Percentiles rank a stretch among this genome's conserved stretches.
These are phyloP conservation scores for Arenaria interpres DNA, from an alignment of 2,113 vertebrate species.

Conservation along the genomic window DNA sequence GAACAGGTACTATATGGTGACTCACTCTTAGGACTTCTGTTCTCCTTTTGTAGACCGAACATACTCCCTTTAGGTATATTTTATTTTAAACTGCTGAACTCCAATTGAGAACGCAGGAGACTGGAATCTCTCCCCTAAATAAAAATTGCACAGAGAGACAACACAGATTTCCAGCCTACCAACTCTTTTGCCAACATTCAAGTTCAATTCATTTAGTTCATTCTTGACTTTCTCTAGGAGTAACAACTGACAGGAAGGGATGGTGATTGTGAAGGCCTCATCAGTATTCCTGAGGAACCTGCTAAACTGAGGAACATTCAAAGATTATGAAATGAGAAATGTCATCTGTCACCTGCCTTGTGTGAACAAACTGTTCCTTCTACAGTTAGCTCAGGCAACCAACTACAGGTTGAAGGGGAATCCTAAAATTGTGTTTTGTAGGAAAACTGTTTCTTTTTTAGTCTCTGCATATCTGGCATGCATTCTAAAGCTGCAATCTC, in stretches of 20 bases:
- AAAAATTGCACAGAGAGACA: not conserved
- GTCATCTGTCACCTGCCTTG: not conserved
- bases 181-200: not conserved
- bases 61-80: not conserved
- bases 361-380: not conserved
- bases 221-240: not conserved
- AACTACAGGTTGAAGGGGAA: not conserved
- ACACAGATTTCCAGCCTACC: not conserved
- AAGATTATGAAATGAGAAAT: not conserved
- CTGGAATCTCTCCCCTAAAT: not conserved
- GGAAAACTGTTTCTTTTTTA: not conserved
- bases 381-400: not conserved
- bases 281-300: not conserved
- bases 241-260: not conserved
- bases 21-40: not conserved
- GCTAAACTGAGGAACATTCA: not conserved
- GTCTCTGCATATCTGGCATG: not conserved
- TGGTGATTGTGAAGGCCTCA: not conserved
- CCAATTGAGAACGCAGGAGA: not conserved
- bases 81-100: not conserved
- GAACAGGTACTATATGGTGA: not conserved
- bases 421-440: not conserved
- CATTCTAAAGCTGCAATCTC: not conserved
- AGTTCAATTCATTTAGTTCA: not conserved
- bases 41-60: not conserved